A percentile compares a stretch with the other conserved stretches of the same genome.
These are phyloP conservation scores for Serripes groenlandicus DNA, from an alignment of 2,888 invertebrate genomes.

Conservation along the genomic window DNA sequence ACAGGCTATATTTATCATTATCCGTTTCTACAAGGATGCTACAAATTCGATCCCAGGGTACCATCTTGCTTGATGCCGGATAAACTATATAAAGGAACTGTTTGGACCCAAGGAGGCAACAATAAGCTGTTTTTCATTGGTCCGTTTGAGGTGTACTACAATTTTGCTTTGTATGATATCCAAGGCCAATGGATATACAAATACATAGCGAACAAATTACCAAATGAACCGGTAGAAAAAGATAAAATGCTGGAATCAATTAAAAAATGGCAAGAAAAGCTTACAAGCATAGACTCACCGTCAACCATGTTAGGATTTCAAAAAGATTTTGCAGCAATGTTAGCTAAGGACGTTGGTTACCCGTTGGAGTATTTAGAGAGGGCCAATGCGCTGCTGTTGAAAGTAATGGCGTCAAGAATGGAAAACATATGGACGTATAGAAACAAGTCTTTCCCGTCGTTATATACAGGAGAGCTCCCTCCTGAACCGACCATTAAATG, in stretches of 20 bases:
- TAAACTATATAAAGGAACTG: slow-evolving; percentile 11
- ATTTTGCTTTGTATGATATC: not conserved
- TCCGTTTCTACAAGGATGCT: slow-evolving; percentile 32
- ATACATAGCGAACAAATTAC: not conserved
- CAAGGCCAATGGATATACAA: slow-evolving; percentile 7
- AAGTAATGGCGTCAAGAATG: not conserved
- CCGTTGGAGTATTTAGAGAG: not conserved
- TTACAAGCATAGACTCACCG: not conserved
- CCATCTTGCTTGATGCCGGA: not conserved
- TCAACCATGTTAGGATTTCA: not conserved
- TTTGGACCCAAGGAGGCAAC: slow-evolving; percentile 1
- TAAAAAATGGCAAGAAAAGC: slow-evolving; percentile 6
- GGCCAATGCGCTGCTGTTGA: not conserved
- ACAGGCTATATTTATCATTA: slow-evolving; percentile 52
- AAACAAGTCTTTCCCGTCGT: not conserved
- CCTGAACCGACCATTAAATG: not conserved
- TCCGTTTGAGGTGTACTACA: not conserved
- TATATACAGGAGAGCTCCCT: not conserved
- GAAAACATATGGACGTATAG: slow-evolving; percentile 7
- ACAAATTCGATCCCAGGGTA: not conserved
- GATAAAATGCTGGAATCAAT: not conserved
- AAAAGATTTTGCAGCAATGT: not conserved
- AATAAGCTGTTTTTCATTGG: slow-evolving; percentile 4
- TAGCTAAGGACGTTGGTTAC: slow-evolving; percentile 9
- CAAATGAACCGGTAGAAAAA: not conserved